A percentile compares a stretch with the other conserved stretches of the same genome.
Conservation (phyloP, 2,888 invertebrate genomes). For the Bombylius discolor region DNA sequence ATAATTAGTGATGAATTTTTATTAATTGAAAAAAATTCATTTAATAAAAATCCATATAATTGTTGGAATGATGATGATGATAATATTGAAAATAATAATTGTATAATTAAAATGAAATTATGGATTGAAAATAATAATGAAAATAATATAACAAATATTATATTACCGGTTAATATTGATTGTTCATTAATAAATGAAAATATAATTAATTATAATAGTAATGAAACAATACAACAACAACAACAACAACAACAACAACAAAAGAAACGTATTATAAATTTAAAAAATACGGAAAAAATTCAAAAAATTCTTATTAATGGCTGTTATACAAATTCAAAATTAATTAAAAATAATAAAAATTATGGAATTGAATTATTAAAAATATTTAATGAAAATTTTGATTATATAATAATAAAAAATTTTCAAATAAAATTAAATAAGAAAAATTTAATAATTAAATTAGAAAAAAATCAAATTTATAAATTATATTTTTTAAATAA, state of each 20-base stretch:
- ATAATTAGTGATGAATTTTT: too few relatives aligned
- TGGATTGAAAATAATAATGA: background rate
- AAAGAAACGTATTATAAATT: background rate
- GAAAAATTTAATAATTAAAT: too few relatives aligned
- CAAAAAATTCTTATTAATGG: slow-evolving; percentile 1
- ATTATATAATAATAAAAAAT: too few relatives aligned
- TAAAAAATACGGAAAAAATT: background rate
- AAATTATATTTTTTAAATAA: too few relatives aligned
- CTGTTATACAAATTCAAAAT: background rate
- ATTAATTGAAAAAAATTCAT: too few relatives aligned
- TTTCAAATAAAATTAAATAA: too few relatives aligned
- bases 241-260: too few relatives aligned
- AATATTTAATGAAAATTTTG: too few relatives aligned
- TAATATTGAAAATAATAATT: background rate
- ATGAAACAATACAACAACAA: background rate
- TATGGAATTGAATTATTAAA: too few relatives aligned
- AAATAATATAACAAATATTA: background rate
- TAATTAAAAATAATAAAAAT: too few relatives aligned
- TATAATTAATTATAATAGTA: background rate
- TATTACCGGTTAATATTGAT: background rate
- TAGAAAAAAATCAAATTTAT: too few relatives aligned
- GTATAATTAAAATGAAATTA: background rate
- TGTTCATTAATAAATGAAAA: background rate
- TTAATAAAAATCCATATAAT: background rate
- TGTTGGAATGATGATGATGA: background rate